Evolutionary conservation across 2,888 invertebrate genomes (phyloP).

Genomic region (Sylvicola cinctus): DNA sequence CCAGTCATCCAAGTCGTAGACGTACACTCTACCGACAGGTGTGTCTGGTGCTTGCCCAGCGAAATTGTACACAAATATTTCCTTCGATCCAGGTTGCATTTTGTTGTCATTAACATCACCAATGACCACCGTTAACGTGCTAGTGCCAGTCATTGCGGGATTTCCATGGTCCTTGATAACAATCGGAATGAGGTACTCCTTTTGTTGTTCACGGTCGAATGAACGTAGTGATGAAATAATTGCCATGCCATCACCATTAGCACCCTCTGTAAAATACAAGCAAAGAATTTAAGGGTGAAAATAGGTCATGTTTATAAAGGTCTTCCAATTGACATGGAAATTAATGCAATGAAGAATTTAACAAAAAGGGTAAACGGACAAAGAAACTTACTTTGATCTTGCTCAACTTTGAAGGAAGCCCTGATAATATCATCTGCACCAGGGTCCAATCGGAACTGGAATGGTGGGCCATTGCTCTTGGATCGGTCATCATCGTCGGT

Average conservation of each 20-base stretch:
- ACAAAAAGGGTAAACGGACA: conserved; percentile 3
- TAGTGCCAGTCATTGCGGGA: conserved; percentile 91
- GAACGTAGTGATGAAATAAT: conserved; percentile 83
- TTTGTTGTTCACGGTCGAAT: conserved; percentile 89
- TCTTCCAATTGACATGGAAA: not conserved
- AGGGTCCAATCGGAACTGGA: conserved; percentile 82
- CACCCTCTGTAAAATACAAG: conserved; percentile 46
- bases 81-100: conserved; percentile 94
- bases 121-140: conserved; percentile 87
- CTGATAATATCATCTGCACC: conserved; percentile 84
- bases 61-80: conserved; percentile 94
- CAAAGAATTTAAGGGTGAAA: not conserved
- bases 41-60: conserved; percentile 77
- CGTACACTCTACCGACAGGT: conserved; percentile 87
- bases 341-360: not conserved
- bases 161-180: conserved; percentile 94
- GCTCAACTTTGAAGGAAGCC: conserved; percentile 89
- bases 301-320: not conserved
- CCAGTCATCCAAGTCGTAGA: conserved; percentile 97
- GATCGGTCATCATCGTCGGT: conserved; percentile 88
- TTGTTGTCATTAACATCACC: conserved; percentile 97
- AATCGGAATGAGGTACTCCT: conserved; percentile 91
- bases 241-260: conserved; percentile 94
- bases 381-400: conserved; percentile 65
- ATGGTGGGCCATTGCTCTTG: conserved; percentile 92